phyloP scores from a whole-genome alignment of 2,797 vertebrate species.

The Tokudaia tokunoshimensis region DNA sequence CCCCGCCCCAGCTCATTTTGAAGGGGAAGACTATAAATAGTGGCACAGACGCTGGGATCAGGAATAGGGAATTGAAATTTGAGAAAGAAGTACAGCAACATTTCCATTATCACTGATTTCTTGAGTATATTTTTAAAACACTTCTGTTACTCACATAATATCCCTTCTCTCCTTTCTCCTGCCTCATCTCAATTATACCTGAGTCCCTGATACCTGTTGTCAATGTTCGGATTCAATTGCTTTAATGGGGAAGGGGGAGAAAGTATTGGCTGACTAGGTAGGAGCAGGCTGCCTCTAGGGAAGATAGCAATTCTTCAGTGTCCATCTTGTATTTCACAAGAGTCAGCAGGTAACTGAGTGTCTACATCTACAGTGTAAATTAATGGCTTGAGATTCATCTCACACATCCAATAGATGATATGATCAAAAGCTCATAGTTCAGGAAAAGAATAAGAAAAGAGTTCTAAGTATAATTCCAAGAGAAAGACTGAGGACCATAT shows the following conservation, averaged over 20 bases:
- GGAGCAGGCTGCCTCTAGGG: conserved; percentile 57
- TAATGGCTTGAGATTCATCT: conserved; percentile 71
- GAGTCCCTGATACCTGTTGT: conserved; percentile 68
- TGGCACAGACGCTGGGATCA: conserved; percentile 77
- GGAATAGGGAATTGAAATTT: conserved; percentile 82
- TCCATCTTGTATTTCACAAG: conserved; percentile 64
- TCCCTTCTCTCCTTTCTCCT: conserved; percentile 75
- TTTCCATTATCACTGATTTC: conserved; percentile 82
- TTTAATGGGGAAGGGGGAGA: conserved; percentile 75
- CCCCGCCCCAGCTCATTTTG: conserved; percentile 79
- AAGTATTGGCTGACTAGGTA: conserved; percentile 65
- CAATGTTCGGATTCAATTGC: conserved; percentile 75
- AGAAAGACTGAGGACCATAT: conserved; percentile 67
- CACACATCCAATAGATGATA: conserved; percentile 47
- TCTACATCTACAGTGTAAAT: conserved; percentile 59
- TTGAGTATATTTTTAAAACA: conserved; percentile 83
- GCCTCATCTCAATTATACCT: conserved; percentile 70
- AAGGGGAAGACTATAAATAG: conserved; percentile 85
- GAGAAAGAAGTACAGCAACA: conserved; percentile 82
- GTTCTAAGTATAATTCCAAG: conserved; percentile 72
- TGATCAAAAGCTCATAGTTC: conserved; percentile 31
- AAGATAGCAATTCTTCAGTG: conserved; percentile 61
- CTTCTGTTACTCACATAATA: conserved; percentile 76
- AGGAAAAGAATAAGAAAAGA: conserved; percentile 57
- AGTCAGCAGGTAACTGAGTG: conserved; percentile 61